Evolutionary conservation across 2,888 invertebrate genomes (phyloP).

Genomic region (Dromius quadrimaculatus): DNA sequence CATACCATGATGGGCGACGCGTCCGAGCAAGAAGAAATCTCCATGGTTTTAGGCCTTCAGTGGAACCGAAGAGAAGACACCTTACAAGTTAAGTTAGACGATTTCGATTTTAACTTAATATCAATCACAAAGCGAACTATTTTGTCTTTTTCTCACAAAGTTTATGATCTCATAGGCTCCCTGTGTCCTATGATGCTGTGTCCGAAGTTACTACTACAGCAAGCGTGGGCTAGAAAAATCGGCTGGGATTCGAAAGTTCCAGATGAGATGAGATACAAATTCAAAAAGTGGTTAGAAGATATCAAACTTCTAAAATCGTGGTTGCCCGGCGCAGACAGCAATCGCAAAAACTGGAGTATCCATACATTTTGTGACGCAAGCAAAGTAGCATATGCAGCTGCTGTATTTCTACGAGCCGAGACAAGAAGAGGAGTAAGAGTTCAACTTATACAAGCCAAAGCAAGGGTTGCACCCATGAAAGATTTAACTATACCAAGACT

Average conservation of each 20-base stretch:
- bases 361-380: not conserved
- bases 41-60: too few relatives aligned
- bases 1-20: too few relatives aligned
- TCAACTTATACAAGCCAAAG: constrained; percentile 56
- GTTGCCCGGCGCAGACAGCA: not conserved
- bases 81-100: constrained; percentile 2
- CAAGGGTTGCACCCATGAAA: constrained; percentile 58
- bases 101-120: not conserved
- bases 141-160: constrained; percentile 53
- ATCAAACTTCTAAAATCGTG: not conserved
- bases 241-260: constrained; percentile 43
- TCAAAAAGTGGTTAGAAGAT: constrained; percentile 48
- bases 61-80: too few relatives aligned
- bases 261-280: constrained; percentile 53
- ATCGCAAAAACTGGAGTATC: not conserved
- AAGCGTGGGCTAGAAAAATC: constrained; percentile 46
- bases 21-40: too few relatives aligned
- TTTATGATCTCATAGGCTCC: constrained; percentile 56
- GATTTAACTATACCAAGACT: constrained; percentile 58
- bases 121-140: constrained; percentile 32
- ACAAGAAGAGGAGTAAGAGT: constrained; percentile 53
- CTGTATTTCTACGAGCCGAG: not conserved
- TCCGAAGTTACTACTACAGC: constrained; percentile 56
- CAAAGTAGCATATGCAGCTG: not conserved
- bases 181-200: constrained; percentile 50